Evolutionary conservation across 2,113 vertebrate genomes (phyloP).

Genomic region (Trematomus loennbergii): DNA sequence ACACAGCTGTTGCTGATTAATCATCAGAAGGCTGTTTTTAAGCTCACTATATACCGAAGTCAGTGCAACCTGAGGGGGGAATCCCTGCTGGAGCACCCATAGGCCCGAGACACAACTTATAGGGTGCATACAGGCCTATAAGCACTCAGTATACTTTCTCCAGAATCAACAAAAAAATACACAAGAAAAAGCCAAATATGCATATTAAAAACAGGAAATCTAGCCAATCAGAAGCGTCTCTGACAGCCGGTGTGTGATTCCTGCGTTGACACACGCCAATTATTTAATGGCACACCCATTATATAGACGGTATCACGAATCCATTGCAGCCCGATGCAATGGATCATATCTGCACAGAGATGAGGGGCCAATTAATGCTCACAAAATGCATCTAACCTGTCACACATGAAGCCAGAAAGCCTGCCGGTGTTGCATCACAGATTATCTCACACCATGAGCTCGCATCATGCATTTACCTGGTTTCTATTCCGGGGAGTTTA

Average conservation of each 20-base stretch:
- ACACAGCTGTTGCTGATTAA: constrained; percentile 91
- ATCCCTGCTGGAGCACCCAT: constrained; percentile 59
- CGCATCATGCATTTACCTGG: constrained; percentile 74
- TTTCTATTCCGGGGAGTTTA: constrained; percentile 65
- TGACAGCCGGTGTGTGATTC: constrained; percentile 31
- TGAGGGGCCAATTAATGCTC: neutral
- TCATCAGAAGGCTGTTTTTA: constrained; percentile 71
- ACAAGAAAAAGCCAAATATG: neutral
- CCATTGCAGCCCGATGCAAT: constrained; percentile 42
- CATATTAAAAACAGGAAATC: constrained; percentile 36
- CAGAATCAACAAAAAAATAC: neutral
- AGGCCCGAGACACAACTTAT: constrained; percentile 40
- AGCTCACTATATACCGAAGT: constrained; percentile 22
- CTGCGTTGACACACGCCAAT: constrained; percentile 49
- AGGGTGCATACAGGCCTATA: neutral
- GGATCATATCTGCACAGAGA: constrained; percentile 46
- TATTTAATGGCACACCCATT: constrained; percentile 70
- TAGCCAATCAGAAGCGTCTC: constrained; percentile 43
- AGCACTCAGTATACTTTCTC: too few relatives aligned
- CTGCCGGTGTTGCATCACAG: neutral
- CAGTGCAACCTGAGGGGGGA: constrained; percentile 66
- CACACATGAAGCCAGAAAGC: neutral
- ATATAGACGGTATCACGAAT: constrained; percentile 60
- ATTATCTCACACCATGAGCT: constrained; percentile 22
- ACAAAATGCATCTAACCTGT: neutral